phyloP scores from a whole-genome alignment of 2,797 vertebrate genomes.

The Tokudaia tokunoshimensis region DNA sequence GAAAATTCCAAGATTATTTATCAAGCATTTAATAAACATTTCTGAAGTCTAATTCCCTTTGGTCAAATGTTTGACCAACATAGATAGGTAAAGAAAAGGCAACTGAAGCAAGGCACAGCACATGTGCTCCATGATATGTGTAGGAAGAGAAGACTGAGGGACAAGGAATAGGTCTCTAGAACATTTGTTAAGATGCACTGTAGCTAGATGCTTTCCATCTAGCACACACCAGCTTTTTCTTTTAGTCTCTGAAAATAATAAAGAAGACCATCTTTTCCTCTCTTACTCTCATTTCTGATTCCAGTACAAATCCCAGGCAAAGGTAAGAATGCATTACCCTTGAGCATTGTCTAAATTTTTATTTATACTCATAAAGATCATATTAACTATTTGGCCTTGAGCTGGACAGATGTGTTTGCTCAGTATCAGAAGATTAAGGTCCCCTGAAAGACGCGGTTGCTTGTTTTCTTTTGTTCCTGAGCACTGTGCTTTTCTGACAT shows the following conservation, averaged over 20 bases:
- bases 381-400: slow-evolving; percentile 63
- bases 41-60: neutral
- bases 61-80: neutral
- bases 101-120: neutral
- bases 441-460: slow-evolving; percentile 21
- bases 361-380: slow-evolving; percentile 67
- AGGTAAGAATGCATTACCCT: slow-evolving; percentile 48
- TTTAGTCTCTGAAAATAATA: slow-evolving; percentile 58
- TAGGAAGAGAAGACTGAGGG: neutral
- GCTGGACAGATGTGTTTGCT: slow-evolving; percentile 61
- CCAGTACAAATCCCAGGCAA: slow-evolving; percentile 56
- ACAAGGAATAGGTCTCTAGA: neutral
- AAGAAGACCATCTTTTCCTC: slow-evolving; percentile 7
- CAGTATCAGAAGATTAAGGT: slow-evolving; percentile 65
- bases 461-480: slow-evolving; percentile 61
- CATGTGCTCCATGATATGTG: neutral
- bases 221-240: neutral
- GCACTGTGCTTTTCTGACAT: slow-evolving; percentile 56
- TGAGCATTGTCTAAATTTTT: slow-evolving; percentile 56
- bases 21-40: slow-evolving; percentile 48
- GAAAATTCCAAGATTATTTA: slow-evolving; percentile 34
- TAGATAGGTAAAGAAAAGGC: neutral
- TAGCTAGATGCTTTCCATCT: slow-evolving; percentile 24
- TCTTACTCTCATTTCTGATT: slow-evolving; percentile 59
- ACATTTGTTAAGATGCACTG: neutral